Evolutionary conservation across 2,888 invertebrate species (phyloP).

Genomic region (Liposcelis brunnea): DNA sequence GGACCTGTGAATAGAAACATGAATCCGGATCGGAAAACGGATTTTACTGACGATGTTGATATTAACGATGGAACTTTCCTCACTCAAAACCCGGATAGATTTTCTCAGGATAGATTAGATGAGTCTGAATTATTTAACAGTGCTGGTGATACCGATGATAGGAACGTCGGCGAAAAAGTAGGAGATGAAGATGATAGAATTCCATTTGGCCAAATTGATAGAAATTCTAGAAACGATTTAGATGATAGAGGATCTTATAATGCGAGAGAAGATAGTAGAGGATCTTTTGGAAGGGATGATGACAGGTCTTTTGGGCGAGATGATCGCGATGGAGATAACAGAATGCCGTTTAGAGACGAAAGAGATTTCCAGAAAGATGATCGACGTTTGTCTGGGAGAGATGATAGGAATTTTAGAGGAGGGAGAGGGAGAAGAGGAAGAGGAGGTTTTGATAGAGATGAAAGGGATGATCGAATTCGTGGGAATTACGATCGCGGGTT

Average conservation of each 20-base stretch:
- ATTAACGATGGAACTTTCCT: too few species aligned
- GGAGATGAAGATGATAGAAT: conserved; percentile 1
- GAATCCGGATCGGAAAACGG: background rate
- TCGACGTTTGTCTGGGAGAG: background rate
- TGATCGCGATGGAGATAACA: background rate
- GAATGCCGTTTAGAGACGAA: background rate
- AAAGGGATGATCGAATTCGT: conserved; percentile 1
- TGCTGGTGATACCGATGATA: background rate
- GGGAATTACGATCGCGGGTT: background rate
- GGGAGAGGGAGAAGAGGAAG: background rate
- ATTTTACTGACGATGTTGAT: too few species aligned
- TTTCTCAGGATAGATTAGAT: too few species aligned
- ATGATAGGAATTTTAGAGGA: conserved; percentile 1
- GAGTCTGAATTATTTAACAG: background rate
- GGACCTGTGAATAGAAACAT: background rate
- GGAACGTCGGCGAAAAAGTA: conserved; percentile 2
- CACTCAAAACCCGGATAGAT: conserved; percentile 2
- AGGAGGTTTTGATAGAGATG: conserved; percentile 4
- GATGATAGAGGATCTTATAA: too few species aligned
- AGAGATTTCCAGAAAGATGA: conserved; percentile 5
- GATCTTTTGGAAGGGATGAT: background rate
- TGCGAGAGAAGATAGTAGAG: conserved; percentile 3
- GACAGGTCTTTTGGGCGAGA: conserved; percentile 8
- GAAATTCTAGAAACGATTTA: conserved; percentile 3
- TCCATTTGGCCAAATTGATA: too few species aligned